Conservation (phyloP, 2,888 invertebrate species). For the Sminthurides aquaticus region DNA sequence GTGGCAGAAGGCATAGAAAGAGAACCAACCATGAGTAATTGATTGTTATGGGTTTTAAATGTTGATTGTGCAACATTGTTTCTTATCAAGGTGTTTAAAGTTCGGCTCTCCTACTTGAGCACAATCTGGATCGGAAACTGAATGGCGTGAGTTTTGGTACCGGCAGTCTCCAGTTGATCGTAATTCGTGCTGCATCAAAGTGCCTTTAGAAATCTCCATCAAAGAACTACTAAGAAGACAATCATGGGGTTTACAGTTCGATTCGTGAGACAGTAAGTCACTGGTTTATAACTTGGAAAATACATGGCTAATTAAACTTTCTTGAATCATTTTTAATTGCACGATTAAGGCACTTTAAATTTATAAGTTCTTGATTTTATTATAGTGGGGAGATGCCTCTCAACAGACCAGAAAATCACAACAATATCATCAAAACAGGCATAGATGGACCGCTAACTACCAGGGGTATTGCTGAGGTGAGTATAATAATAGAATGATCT, state of each 20-base stretch:
- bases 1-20: no score
- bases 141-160: no score
- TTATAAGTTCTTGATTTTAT: neutral
- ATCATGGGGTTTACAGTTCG: constrained; percentile 11
- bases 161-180: no score
- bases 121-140: no score
- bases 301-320: neutral
- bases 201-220: no score
- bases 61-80: no score
- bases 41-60: no score
- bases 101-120: no score
- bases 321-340: neutral
- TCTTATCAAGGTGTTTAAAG: no score
- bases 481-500: neutral
- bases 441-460: constrained; percentile 20
- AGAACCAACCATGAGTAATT: no score
- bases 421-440: constrained; percentile 22
- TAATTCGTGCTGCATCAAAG: no score
- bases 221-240: neutral
- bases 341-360: neutral
- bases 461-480: constrained; percentile 19
- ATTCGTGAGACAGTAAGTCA: constrained; percentile 22
- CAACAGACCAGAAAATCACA: constrained; percentile 23
- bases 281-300: no score
- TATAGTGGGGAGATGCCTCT: constrained; percentile 28